Percentiles rank a stretch among this genome's conserved stretches.
Evolutionary conservation across 1,140 invertebrate species (phyloP).

Genomic region (Trypoxylus dichotomus): DNA sequence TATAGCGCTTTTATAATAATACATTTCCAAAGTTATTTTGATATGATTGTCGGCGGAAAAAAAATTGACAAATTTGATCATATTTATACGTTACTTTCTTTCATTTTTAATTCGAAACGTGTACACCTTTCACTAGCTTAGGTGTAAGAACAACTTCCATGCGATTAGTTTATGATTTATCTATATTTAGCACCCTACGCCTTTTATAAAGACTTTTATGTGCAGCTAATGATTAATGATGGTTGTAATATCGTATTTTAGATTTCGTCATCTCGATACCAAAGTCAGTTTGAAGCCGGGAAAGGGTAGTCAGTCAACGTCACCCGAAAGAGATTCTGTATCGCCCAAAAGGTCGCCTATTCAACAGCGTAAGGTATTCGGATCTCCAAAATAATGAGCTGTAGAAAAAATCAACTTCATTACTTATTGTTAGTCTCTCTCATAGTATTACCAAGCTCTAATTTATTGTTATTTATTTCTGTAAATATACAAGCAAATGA

Average conservation of each 20-base stretch:
- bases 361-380: constrained; percentile 7
- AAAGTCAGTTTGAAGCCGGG: constrained; percentile 50
- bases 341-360: constrained; percentile 54
- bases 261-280: constrained; percentile 35
- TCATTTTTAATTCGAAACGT: too few relatives aligned
- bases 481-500: not conserved
- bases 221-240: not conserved
- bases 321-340: constrained; percentile 57
- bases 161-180: not conserved
- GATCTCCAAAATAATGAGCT: constrained; percentile 9
- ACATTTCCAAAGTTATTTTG: too few relatives aligned
- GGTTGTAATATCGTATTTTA: constrained; percentile 1
- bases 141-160: constrained; percentile 22
- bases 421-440: too few relatives aligned
- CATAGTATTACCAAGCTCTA: not conserved
- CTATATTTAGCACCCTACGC: not conserved
- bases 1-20: too few relatives aligned
- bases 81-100: too few relatives aligned
- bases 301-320: constrained; percentile 59
- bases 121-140: too few relatives aligned
- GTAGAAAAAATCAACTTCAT: not conserved
- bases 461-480: not conserved
- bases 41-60: too few relatives aligned
- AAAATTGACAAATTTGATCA: too few relatives aligned
- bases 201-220: not conserved